A percentile compares a stretch with the other conserved stretches of the same genome.
phyloP scores from a whole-genome alignment of 2,113 vertebrate species.

The Crypturellus undulatus region DNA sequence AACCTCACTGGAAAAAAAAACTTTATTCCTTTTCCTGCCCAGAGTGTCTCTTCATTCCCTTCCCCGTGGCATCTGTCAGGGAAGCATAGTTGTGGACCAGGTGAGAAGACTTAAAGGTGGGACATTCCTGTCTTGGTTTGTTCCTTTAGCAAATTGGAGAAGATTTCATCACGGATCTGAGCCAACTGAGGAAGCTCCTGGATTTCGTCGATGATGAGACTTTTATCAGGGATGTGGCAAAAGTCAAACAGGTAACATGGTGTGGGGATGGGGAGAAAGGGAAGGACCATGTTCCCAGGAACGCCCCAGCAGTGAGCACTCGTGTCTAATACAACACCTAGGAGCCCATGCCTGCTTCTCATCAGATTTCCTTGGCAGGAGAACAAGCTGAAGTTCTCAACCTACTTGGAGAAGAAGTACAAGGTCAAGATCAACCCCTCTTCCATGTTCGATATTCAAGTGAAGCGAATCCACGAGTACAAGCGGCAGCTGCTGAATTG shows the following conservation, averaged over 20 bases:
- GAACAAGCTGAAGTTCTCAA: conserved; percentile 88
- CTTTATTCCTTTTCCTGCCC: not conserved
- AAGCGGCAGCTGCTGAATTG: conserved; percentile 90
- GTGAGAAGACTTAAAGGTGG: not conserved
- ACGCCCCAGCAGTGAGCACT: not conserved
- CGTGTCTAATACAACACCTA: not conserved
- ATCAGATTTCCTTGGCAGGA: conserved; percentile 75
- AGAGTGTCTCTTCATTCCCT: not conserved
- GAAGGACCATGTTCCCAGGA: not conserved
- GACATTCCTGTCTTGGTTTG: not conserved
- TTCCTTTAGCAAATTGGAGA: conserved; percentile 85
- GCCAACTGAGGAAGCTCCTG: conserved; percentile 84
- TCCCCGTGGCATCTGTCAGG: fast-evolving
- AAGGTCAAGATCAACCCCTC: conserved; percentile 86
- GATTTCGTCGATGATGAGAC: conserved; percentile 77
- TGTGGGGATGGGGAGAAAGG: not conserved
- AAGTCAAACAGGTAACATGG: conserved; percentile 86
- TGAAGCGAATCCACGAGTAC: conserved; percentile 92
- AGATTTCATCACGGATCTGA: conserved; percentile 86
- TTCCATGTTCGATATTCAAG: conserved; percentile 90
- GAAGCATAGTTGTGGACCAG: not conserved
- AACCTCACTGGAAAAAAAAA: fast-evolving
- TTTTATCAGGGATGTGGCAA: conserved; percentile 88
- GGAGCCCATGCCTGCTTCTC: not conserved
- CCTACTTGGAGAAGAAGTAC: conserved; percentile 84